Evolutionary conservation across 2,113 vertebrate species (phyloP).

Genomic region (Rissa tridactyla): DNA sequence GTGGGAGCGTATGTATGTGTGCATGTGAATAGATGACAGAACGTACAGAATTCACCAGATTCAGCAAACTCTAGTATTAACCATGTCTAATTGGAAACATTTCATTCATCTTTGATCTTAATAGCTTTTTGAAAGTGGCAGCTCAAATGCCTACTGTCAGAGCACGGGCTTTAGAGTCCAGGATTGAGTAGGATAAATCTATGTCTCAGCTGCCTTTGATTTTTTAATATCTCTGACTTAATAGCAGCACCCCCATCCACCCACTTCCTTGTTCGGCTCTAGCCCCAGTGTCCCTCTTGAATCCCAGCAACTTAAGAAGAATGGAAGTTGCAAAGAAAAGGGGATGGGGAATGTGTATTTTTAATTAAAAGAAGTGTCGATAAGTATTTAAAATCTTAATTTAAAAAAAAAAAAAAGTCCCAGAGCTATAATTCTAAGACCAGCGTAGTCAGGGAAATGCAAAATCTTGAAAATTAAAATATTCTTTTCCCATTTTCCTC

Average conservation of each 20-base stretch:
- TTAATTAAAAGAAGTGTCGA: constrained; percentile 24
- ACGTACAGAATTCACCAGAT: background rate
- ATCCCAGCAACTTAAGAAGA: background rate
- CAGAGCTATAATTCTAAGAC: constrained; percentile 38
- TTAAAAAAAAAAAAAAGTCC: background rate
- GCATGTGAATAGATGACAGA: background rate
- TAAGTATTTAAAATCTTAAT: constrained; percentile 27
- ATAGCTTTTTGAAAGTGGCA: constrained; percentile 32
- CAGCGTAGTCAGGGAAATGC: constrained; percentile 13
- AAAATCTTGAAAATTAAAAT: constrained; percentile 1
- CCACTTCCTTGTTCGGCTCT: background rate
- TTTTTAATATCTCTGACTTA: constrained; percentile 31
- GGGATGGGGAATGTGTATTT: constrained; percentile 11
- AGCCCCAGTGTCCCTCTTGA: background rate
- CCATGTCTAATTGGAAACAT: constrained; percentile 40
- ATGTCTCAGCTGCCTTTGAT: constrained; percentile 42
- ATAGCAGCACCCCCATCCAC: background rate
- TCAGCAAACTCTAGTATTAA: background rate
- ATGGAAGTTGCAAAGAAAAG: background rate
- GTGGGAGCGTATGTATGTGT: background rate
- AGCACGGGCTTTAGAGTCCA: background rate
- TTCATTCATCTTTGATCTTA: constrained; percentile 64
- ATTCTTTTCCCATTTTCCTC: background rate
- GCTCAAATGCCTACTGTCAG: background rate
- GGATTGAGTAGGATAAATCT: constrained; percentile 29